Conservation (phyloP, 2,888 invertebrate genomes). For the Aleiodes testaceus region DNA sequence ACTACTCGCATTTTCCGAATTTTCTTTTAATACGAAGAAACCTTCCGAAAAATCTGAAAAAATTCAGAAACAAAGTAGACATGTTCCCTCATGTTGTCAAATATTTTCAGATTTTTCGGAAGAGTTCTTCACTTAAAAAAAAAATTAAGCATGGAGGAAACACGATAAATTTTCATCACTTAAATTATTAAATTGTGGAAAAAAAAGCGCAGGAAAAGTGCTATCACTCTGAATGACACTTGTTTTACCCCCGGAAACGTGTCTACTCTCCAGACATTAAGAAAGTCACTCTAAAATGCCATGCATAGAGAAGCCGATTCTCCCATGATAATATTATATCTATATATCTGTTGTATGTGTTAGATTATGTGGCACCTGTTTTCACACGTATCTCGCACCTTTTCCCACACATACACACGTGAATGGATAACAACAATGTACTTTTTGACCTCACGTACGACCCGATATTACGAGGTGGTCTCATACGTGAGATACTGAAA, state of each 20-base stretch:
- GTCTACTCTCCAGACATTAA: conserved; percentile 58
- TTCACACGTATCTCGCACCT: conserved; percentile 52
- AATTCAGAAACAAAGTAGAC: no score
- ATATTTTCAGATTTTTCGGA: no score
- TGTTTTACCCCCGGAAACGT: conserved; percentile 33
- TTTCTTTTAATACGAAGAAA: no score
- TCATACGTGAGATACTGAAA: conserved; percentile 39
- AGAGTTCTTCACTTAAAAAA: no score
- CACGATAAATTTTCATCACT: conserved; percentile 62
- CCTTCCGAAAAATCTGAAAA: no score
- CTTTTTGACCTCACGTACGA: conserved; percentile 53
- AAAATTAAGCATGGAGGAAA: not conserved
- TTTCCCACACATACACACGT: conserved; percentile 41
- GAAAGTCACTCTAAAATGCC: conserved; percentile 67
- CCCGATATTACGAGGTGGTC: conserved; percentile 51
- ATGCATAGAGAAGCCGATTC: conserved; percentile 67
- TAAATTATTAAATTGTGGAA: conserved; percentile 65
- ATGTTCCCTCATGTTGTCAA: no score
- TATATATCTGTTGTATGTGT: not conserved
- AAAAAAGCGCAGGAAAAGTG: conserved; percentile 60
- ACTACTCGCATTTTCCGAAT: not conserved
- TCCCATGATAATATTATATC: conserved; percentile 40
- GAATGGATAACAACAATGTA: conserved; percentile 51
- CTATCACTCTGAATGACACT: conserved; percentile 32
- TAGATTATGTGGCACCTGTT: conserved; percentile 26